Evolutionary conservation across 1,140 invertebrate genomes (phyloP).

Genomic region (Drosophila tristis): DNA sequence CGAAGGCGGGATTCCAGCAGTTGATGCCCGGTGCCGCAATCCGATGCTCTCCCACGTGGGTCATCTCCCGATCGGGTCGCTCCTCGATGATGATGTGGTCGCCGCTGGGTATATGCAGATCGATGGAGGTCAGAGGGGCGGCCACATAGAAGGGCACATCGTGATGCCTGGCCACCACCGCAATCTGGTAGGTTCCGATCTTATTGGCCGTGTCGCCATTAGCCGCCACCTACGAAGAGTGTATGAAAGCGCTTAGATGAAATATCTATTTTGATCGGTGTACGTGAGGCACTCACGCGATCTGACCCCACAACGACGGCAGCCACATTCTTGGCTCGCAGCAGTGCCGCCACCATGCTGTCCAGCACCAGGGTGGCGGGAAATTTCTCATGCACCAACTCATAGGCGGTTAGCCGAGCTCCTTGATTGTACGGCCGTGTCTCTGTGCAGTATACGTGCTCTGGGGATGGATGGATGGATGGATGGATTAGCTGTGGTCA

Average conservation of each 20-base stretch:
- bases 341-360: constrained; percentile 95
- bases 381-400: constrained; percentile 96
- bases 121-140: constrained; percentile 96
- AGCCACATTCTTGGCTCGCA: constrained; percentile 91
- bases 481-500: not conserved
- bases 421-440: constrained; percentile 99
- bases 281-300: constrained; percentile 86
- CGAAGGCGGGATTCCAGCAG: constrained; percentile 99
- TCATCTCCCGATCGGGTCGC: constrained; percentile 95
- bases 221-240: constrained; percentile 87
- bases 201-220: constrained; percentile 99
- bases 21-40: constrained; percentile 95
- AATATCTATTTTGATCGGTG: not conserved
- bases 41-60: constrained; percentile 91
- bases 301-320: constrained; percentile 96
- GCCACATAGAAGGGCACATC: constrained; percentile 98
- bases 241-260: constrained; percentile 1
- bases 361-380: constrained; percentile 97
- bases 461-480: constrained; percentile 83
- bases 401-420: constrained; percentile 96
- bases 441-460: constrained; percentile 97
- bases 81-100: constrained; percentile 97
- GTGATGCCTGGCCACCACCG: constrained; percentile 95
- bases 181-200: constrained; percentile 99
- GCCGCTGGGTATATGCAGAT: constrained; percentile 91